Evolutionary conservation across 2,888 invertebrate genomes (phyloP), one percentile per base, ranked within the genome.

Genomic region (Coelinius sp.): DNA sequence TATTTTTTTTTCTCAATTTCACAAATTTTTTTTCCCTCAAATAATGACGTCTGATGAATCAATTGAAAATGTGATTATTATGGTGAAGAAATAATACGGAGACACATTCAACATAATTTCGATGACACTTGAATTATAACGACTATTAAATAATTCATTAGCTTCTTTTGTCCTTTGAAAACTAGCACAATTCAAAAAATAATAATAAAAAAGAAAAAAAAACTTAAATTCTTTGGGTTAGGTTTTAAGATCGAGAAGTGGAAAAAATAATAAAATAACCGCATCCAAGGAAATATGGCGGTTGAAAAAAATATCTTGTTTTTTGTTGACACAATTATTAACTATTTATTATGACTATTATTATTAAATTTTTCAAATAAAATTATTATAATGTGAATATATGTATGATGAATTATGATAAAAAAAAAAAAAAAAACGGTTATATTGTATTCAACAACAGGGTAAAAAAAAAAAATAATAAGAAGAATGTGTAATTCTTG

Each of bases 361-460:
- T 74, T 73, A 77, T 78, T 78, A 59, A 74, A 75, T 38, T 76
- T 76, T 76, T 67, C 74, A 70, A 69, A 71, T 64, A 67, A 35
- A 75, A 75, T 63, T 78, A 77, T 78, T 78, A 78, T 73, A 79
- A 75, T 74, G 76, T 77, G 79, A 80, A 79, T 80, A 78, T 78
- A 81, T 77, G 77, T 78, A 78, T 78, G 76, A 76, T 77, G 77
- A 59, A 80, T 83, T 81, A 79, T 82, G 80, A 79, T 81, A 59
- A 59, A 59, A 53, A 25, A 53, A 56, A 59, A 59, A 59, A 53
- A 25, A 53, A 56, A 56, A 56, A 79, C 77, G 78, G 77, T 82
- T 82, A 81, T 82, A 85, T 84, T 84, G 79, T 84, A 87, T 85
- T 86, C 82, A 81, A 84, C 78, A 83, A 87, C 87, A 87, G 87